Evolutionary conservation across 2,113 vertebrate species (phyloP).

Genomic region (Corynorhinus townsendii): DNA sequence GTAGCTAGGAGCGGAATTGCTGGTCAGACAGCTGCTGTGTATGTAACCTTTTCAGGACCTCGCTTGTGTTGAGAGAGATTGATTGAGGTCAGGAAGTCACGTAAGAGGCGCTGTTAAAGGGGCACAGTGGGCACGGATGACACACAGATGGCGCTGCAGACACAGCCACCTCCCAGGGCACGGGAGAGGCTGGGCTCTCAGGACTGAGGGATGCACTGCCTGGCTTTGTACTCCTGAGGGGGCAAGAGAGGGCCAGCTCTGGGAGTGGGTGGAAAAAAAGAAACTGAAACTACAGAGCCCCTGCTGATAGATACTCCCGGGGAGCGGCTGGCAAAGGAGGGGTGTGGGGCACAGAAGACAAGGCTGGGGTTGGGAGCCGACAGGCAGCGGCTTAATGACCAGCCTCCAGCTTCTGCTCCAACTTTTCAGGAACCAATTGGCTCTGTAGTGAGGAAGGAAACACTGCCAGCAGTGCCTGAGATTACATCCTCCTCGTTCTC

Average conservation of each 20-base stretch:
- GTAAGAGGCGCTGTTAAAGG: neutral
- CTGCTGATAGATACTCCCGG: rapidly evolving
- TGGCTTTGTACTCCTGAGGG: neutral
- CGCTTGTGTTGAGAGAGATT: neutral
- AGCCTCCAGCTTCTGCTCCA: neutral
- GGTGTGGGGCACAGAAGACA: neutral
- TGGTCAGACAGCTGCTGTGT: neutral
- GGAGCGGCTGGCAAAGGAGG: neutral
- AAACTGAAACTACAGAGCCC: neutral
- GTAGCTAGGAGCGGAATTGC: neutral
- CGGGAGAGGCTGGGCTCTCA: neutral
- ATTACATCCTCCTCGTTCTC: neutral
- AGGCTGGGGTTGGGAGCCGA: rapidly evolving
- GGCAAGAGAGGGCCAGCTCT: neutral
- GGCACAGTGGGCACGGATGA: neutral
- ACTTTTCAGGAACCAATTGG: neutral
- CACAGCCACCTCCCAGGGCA: neutral
- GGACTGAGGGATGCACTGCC: neutral
- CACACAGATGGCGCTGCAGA: neutral
- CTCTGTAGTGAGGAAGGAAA: neutral
- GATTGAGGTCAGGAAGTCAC: neutral
- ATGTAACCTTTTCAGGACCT: neutral
- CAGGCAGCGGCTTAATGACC: neutral
- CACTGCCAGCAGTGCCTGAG: neutral
- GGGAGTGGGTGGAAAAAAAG: neutral